phyloP scores from a whole-genome alignment of 2,113 vertebrate species.

The Vimba vimba region DNA sequence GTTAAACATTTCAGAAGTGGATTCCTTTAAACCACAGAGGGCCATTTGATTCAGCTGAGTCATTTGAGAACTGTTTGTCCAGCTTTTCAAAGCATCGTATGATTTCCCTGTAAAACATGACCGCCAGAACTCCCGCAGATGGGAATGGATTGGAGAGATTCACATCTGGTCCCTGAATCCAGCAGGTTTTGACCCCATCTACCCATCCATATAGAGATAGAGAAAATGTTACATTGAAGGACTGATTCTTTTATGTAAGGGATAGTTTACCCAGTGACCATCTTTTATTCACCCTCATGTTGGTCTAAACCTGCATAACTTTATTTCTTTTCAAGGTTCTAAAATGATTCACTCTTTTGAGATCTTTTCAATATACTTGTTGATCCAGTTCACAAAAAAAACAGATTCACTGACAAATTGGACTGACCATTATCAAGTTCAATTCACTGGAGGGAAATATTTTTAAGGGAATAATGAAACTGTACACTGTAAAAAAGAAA shows the following conservation, averaged over 20 bases:
- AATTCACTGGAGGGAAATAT: not conserved
- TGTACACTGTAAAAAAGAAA: no score
- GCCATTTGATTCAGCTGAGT: conserved; percentile 24
- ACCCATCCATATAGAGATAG: conserved; percentile 60
- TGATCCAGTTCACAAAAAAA: not conserved
- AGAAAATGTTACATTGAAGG: conserved; percentile 73
- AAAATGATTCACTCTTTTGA: not conserved
- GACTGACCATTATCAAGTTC: not conserved
- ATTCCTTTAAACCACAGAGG: conserved; percentile 8
- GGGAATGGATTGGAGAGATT: conserved; percentile 2
- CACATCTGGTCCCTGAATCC: conserved; percentile 50
- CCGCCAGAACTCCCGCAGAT: conserved; percentile 16
- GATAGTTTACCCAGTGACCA: not conserved
- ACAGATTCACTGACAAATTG: no score
- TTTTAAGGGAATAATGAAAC: no score
- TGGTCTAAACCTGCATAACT: not conserved
- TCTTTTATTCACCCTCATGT: not conserved
- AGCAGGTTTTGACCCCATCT: conserved; percentile 66
- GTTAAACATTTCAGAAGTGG: not conserved
- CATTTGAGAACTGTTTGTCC: conserved; percentile 38
- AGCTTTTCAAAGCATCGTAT: conserved; percentile 20
- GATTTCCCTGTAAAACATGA: conserved; percentile 31
- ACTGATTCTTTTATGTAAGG: conserved; percentile 58
- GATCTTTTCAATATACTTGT: not conserved
- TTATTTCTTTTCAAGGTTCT: not conserved